These are phyloP conservation scores for Cotesia chilonis DNA, from an alignment of 1,140 invertebrate genomes.

Conservation along the genomic window DNA sequence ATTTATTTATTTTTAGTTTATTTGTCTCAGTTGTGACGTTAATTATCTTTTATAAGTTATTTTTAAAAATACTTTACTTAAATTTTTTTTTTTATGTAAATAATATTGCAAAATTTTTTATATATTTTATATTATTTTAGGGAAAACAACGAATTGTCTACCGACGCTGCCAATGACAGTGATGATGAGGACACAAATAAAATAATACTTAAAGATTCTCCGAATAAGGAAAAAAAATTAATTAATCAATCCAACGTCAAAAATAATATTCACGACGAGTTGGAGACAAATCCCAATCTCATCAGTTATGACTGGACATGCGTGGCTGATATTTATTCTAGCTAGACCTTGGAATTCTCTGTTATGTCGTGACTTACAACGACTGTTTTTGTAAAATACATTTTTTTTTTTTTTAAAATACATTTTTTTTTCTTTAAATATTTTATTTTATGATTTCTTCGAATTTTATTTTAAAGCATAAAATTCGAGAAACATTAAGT, in stretches of 20 bases:
- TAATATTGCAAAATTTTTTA: background rate
- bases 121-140: constrained; percentile 37
- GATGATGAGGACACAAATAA: constrained; percentile 29
- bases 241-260: background rate
- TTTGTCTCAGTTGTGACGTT: constrained; percentile 31
- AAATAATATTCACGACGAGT: constrained; percentile 6
- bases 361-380: too few species aligned
- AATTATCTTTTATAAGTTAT: background rate
- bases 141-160: constrained; percentile 32
- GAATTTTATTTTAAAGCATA: too few species aligned
- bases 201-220: background rate
- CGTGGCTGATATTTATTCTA: constrained; percentile 37
- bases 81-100: too few species aligned
- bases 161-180: constrained; percentile 35
- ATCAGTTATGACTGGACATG: constrained; percentile 54
- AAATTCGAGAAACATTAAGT: too few species aligned
- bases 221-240: background rate
- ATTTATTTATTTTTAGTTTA: constrained; percentile 14
- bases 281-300: constrained; percentile 39
- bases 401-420: too few species aligned
- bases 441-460: too few species aligned
- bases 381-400: too few species aligned
- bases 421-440: too few species aligned
- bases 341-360: background rate
- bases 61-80: background rate